phyloP scores from a whole-genome alignment of 1,140 invertebrate genomes.

The Drosophila rhopaloa region DNA sequence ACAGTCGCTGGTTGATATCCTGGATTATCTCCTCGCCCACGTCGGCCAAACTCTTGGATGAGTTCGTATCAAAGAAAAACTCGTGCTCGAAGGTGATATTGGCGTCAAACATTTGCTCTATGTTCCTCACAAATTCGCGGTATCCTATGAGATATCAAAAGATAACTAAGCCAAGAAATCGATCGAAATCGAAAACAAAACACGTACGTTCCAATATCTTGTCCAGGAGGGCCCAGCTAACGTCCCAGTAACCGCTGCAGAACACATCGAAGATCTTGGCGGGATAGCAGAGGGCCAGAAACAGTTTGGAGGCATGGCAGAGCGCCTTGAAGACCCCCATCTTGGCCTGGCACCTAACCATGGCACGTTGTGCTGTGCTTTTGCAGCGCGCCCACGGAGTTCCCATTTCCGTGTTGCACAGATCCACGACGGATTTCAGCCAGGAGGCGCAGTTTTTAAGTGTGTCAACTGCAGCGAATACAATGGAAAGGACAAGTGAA shows the following conservation, averaged over 20 bases:
- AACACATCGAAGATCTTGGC: slow-evolving; percentile 88
- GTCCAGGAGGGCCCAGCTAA: slow-evolving; percentile 87
- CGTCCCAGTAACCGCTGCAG: slow-evolving; percentile 88
- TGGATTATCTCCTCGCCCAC: slow-evolving; percentile 86
- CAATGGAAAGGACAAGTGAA: too few species aligned
- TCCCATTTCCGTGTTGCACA: slow-evolving; percentile 90
- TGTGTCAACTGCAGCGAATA: slow-evolving; percentile 85
- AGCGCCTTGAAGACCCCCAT: slow-evolving; percentile 86
- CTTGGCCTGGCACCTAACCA: slow-evolving; percentile 87
- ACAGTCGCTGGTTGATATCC: slow-evolving; percentile 86
- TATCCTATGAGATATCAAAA: slow-evolving; percentile 23
- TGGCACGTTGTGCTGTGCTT: slow-evolving; percentile 87
- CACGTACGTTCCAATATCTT: slow-evolving; percentile 81
- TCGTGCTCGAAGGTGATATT: slow-evolving; percentile 88
- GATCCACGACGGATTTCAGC: slow-evolving; percentile 88
- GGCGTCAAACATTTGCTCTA: slow-evolving; percentile 89
- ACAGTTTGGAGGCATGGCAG: slow-evolving; percentile 87
- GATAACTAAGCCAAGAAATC: not conserved
- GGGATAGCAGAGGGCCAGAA: slow-evolving; percentile 87
- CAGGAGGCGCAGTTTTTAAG: slow-evolving; percentile 89
- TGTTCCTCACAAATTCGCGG: slow-evolving; percentile 83
- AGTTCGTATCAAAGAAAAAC: slow-evolving; percentile 88
- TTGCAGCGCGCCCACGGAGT: slow-evolving; percentile 87
- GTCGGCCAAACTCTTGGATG: slow-evolving; percentile 85
- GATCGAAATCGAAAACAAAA: not conserved